Percentiles rank a stretch among this genome's conserved stretches.
These are phyloP conservation scores for Molorchus minor DNA, from an alignment of 2,888 invertebrate species.

Conservation along the genomic window DNA sequence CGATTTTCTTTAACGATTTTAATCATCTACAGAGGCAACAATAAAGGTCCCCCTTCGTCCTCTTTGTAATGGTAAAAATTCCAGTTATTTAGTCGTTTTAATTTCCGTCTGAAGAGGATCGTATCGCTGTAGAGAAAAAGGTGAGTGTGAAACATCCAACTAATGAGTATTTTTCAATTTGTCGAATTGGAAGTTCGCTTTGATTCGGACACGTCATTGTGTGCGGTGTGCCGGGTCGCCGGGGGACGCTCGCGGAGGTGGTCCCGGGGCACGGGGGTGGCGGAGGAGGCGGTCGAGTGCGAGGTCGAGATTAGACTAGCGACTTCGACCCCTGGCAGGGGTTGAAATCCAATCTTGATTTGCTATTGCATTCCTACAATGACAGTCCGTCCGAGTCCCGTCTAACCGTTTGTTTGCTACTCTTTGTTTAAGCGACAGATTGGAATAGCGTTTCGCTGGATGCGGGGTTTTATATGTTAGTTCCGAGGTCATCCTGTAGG, in stretches of 20 bases:
- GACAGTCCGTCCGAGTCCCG: conserved; percentile 57
- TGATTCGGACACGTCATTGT: conserved; percentile 62
- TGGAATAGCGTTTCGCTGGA: conserved; percentile 47
- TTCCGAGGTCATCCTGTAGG: background rate
- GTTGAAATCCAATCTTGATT: conserved; percentile 63
- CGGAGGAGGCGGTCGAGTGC: conserved; percentile 56
- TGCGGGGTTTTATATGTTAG: conserved; percentile 14
- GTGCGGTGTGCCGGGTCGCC: conserved; percentile 44
- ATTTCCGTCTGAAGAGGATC: conserved; percentile 48
- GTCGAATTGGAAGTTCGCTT: conserved; percentile 61
- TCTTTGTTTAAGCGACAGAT: conserved; percentile 61
- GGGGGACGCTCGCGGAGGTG: conserved; percentile 30
- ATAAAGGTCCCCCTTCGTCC: background rate
- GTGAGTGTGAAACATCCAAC: conserved; percentile 61
- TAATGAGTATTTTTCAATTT: conserved; percentile 65
- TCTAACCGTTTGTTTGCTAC: conserved; percentile 56
- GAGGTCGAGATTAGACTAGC: conserved; percentile 61
- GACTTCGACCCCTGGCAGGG: conserved; percentile 60
- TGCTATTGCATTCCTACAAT: conserved; percentile 65
- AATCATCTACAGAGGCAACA: background rate
- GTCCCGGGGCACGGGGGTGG: conserved; percentile 39
- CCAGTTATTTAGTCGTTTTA: conserved; percentile 56
- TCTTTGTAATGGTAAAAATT: conserved; percentile 49
- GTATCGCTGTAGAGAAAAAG: conserved; percentile 35
- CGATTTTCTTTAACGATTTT: background rate